Evolutionary conservation across 2,888 invertebrate genomes (phyloP).

Genomic region (Malacosoma neustria): DNA sequence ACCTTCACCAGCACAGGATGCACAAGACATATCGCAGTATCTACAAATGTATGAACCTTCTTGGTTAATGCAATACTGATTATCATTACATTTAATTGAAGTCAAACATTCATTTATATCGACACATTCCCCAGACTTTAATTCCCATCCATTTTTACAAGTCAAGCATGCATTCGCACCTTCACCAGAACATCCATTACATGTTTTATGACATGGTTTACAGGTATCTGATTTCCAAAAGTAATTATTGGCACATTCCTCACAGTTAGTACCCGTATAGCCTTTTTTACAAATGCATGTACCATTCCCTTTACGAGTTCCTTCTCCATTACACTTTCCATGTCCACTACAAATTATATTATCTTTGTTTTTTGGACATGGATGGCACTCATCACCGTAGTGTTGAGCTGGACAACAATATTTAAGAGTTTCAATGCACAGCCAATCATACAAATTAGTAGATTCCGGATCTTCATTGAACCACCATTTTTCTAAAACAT

Average conservation of each 20-base stretch:
- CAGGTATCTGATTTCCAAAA: slow-evolving; percentile 81
- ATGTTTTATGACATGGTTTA: slow-evolving; percentile 85
- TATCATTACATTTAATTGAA: slow-evolving; percentile 64
- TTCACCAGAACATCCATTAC: slow-evolving; percentile 83
- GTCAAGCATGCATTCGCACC: slow-evolving; percentile 76
- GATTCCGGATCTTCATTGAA: slow-evolving; percentile 74
- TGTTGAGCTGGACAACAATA: slow-evolving; percentile 90
- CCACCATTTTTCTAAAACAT: slow-evolving; percentile 92
- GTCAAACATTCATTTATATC: slow-evolving; percentile 89
- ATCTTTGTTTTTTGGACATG: slow-evolving; percentile 75
- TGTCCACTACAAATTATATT: slow-evolving; percentile 84
- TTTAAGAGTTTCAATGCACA: slow-evolving; percentile 86
- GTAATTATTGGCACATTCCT: slow-evolving; percentile 81
- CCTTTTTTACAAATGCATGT: slow-evolving; percentile 89
- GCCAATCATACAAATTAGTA: slow-evolving; percentile 66
- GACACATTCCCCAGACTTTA: slow-evolving; percentile 80
- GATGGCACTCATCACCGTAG: slow-evolving; percentile 85
- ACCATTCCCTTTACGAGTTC: slow-evolving; percentile 94
- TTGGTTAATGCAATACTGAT: slow-evolving; percentile 90
- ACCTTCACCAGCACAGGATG: slow-evolving; percentile 88
- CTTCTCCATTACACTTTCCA: slow-evolving; percentile 88
- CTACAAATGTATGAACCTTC: slow-evolving; percentile 88
- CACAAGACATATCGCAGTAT: slow-evolving; percentile 88
- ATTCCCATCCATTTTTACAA: slow-evolving; percentile 82
- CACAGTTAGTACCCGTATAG: slow-evolving; percentile 85